phyloP scores from a whole-genome alignment of 1,140 invertebrate species.

The Monomorium pharaonis region DNA sequence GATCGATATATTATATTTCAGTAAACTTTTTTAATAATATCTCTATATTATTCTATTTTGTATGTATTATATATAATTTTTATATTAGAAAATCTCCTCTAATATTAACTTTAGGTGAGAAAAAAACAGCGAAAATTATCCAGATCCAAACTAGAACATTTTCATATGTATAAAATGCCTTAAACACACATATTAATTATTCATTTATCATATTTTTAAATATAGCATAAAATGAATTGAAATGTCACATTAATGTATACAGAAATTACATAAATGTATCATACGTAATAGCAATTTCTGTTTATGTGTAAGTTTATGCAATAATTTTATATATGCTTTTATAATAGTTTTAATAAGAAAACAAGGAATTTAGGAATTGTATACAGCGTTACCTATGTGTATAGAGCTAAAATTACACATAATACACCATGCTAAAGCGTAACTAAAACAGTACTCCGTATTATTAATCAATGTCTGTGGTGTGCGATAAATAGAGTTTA shows the following conservation, averaged over 20 bases:
- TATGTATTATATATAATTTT: not conserved
- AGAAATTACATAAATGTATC: not conserved
- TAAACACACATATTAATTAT: too few relatives aligned
- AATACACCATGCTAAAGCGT: not conserved
- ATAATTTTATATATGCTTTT: not conserved
- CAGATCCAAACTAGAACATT: not conserved
- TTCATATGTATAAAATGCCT: not conserved
- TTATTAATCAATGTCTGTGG: slow-evolving; percentile 36
- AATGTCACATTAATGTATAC: not conserved
- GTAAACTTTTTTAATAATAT: not conserved
- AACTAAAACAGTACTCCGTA: not conserved
- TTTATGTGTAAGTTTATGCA: not conserved
- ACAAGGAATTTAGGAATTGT: slow-evolving; percentile 2
- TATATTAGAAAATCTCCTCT: not conserved
- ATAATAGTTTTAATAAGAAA: not conserved
- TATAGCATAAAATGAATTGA: not conserved
- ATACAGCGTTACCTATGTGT: too few relatives aligned
- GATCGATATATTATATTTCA: not conserved
- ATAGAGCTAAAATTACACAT: not conserved
- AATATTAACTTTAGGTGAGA: not conserved
- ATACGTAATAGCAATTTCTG: not conserved
- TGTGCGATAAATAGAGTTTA: slow-evolving; percentile 11
- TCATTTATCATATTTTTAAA: not conserved
- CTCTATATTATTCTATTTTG: not conserved
- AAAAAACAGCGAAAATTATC: not conserved